A percentile compares a stretch with the other conserved stretches of the same genome.
phyloP scores from a whole-genome alignment of 2,113 vertebrate species.

The Buteo buteo region DNA sequence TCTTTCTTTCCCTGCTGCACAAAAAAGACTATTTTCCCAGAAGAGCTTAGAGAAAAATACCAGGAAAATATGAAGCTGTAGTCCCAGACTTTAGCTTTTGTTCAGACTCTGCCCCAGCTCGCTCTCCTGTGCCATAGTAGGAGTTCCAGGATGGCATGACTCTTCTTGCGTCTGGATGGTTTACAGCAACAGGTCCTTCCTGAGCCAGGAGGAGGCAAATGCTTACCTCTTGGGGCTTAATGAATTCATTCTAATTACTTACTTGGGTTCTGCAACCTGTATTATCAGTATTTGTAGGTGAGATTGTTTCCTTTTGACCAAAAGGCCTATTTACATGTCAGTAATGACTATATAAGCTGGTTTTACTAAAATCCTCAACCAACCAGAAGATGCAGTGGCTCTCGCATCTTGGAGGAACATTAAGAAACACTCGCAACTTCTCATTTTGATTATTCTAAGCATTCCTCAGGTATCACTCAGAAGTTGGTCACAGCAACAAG shows the following conservation, averaged over 20 bases:
- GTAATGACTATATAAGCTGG: background rate
- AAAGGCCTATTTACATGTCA: background rate
- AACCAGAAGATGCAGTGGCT: background rate
- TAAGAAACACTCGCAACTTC: background rate
- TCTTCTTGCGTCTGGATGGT: background rate
- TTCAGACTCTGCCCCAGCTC: background rate
- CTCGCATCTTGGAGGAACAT: background rate
- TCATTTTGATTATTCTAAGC: background rate
- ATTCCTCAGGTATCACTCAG: background rate
- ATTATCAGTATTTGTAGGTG: background rate
- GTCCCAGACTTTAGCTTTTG: background rate
- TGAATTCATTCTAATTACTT: background rate
- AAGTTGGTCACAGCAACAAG: background rate
- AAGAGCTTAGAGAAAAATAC: background rate
- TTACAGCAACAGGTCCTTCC: background rate
- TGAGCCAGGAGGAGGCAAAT: background rate
- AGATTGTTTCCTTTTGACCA: background rate
- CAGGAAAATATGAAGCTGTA: background rate
- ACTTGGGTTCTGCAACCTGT: background rate
- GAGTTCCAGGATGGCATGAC: background rate
- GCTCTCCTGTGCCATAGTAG: background rate
- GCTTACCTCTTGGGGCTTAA: background rate
- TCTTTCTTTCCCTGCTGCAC: background rate
- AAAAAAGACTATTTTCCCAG: background rate
- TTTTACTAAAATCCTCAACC: background rate